Base-by-base conservation (phyloP, 1,140 invertebrate genomes). In the Trigoniulus corallinus region DNA sequence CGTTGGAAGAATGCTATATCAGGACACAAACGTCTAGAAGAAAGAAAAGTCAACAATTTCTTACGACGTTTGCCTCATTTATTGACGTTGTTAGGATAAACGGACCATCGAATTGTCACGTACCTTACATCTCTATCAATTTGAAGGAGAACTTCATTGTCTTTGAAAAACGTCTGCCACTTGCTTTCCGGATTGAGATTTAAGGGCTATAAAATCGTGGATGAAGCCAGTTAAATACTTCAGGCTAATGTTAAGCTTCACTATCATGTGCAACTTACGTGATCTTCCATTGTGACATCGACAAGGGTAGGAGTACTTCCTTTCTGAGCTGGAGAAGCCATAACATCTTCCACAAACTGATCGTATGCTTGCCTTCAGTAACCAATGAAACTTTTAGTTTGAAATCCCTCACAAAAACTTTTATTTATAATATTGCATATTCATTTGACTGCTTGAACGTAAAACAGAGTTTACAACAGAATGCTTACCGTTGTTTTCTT, bases 1-100 rank as follows among this genome's bases (percentile, higher is more conserved):
- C 82, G 84, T 73, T 95, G 91, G 67, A 96, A 97, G 67, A 97
- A 97, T 50, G 86, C 91, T 63, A 98, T 89, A 64, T 96, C 92
- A 44, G 93, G 92, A 70, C 88, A 96, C 0, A 98, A 63, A 21
- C 93, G 76, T 55, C 80, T 81, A 57, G n/a, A 70, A 62, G 59
- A 44, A 59, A 50, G 48, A 50, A 21, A 48, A 22, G n/a, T n/a
- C n/a, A n/a, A n/a, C n/a, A n/a, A n/a, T n/a, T n/a, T n/a, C n/a
- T n/a, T n/a, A 1, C 12, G 25, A 2, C 7, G 22, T n/a, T n/a
- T n/a, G n/a, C n/a, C n/a, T n/a, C n/a, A n/a, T n/a, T n/a, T n/a
- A n/a, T n/a, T n/a, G n/a, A n/a, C n/a, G n/a, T n/a, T n/a, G n/a
- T n/a, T n/a, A n/a, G n/a, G n/a, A n/a, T n/a, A n/a, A n/a, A n/a